phyloP scores from a whole-genome alignment of 2,888 invertebrate species.

The Agelastica alni region DNA sequence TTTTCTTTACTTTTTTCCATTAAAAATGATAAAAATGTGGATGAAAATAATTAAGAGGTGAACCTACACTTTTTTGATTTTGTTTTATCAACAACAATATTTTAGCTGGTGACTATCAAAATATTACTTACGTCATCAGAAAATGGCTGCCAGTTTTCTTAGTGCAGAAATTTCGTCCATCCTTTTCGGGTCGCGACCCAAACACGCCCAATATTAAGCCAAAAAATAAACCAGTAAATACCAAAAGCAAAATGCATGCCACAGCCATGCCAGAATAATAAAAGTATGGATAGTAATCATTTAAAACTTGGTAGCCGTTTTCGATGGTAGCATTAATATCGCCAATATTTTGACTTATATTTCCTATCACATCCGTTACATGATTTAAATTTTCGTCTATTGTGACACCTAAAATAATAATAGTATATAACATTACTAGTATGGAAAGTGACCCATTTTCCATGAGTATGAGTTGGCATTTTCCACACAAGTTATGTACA shows the following conservation, averaged over 20 bases:
- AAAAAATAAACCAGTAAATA: slow-evolving; percentile 71
- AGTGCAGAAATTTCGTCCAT: slow-evolving; percentile 83
- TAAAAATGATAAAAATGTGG: no score
- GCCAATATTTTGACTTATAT: slow-evolving; percentile 38
- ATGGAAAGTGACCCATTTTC: no score
- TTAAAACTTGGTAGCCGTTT: slow-evolving; percentile 40
- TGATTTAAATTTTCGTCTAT: slow-evolving; percentile 41
- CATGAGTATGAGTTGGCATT: background rate
- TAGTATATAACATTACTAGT: no score
- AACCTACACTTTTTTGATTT: no score
- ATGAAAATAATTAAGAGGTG: no score
- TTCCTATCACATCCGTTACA: slow-evolving; percentile 38
- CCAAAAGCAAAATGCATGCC: slow-evolving; percentile 69
- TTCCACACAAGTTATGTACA: slow-evolving; percentile 55
- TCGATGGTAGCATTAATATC: slow-evolving; percentile 36
- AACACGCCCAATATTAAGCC: slow-evolving; percentile 89
- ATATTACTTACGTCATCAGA: slow-evolving; percentile 75
- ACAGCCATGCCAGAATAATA: slow-evolving; percentile 70
- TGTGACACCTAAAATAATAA: slow-evolving; percentile 41
- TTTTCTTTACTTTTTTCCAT: no score
- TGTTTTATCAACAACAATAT: no score
- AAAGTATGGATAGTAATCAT: slow-evolving; percentile 54
- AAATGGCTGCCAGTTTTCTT: slow-evolving; percentile 82
- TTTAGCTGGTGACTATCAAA: no score
- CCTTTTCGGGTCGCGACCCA: slow-evolving; percentile 84